Base-by-base conservation (phyloP, 2,113 vertebrate genomes). In the Heteronetta atricapilla region DNA sequence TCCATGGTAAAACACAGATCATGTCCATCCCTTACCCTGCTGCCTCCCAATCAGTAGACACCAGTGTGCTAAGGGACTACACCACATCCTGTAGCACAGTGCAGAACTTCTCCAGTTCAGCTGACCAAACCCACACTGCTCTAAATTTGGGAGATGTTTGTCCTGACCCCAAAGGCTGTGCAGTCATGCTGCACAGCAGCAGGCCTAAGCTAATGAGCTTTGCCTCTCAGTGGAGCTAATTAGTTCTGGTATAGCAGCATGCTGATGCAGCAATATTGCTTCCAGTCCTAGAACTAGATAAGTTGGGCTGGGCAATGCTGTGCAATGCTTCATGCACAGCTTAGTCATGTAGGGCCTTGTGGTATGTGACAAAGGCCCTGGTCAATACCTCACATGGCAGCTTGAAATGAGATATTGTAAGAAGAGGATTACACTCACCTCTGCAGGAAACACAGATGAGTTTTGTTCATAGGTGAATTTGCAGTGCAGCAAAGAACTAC, bases 171-270 rank as follows among this genome's bases (percentile, higher is more conserved):
- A 82, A 78, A 90, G 72, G 34, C 66, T 88, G 33, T 60, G 38
- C 0, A 11, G 83, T 66, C 66, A 56, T 56, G 19, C 36, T 75
- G 78, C 82, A 86, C 82, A 72, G 77, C 1, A 1, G 46, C 46
- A 67, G 83, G 40, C 34, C 70, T 78, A 13, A 82, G 50, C 22
- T 95, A 90, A 95, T n/a, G 87, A 95, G 75, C 72, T 88, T 82
- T 90, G 23, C 21, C 56, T 95, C 90, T 95, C 94, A 40, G 10
- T 87, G 90, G 90, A 92, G 70, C 66, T 94, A 92, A 94, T 95
- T 94, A 94, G 75, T 80, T 76, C 89, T 92, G 58, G 28, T 82
- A 42, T 53, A 69, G 6, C 50, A 66, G 38, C 31, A 31, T 9
- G 60, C 79, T 94, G 60, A 88, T 82, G 70, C 75, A 85, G 87